These are phyloP conservation scores for Paratilapia polleni DNA, from an alignment of 2,113 vertebrate genomes.

Conservation along the genomic window DNA sequence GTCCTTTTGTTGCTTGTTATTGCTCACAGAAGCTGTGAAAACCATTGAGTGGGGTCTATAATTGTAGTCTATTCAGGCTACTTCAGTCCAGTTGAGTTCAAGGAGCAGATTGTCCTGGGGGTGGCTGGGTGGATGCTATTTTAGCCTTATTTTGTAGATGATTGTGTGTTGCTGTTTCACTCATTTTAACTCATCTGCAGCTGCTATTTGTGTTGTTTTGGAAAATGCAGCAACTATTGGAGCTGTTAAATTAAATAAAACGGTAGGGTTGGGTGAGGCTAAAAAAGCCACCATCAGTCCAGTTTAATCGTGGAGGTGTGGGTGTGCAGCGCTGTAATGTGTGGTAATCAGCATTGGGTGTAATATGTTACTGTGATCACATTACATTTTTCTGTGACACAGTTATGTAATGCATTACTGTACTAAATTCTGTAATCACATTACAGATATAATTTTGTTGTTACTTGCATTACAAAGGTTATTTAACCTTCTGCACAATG, in stretches of 20 bases:
- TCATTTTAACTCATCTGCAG: not conserved
- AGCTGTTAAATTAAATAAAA: fast-evolving
- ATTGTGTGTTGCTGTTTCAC: not conserved
- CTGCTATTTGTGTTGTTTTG: not conserved
- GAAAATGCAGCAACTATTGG: fast-evolving
- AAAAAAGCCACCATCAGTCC: not conserved
- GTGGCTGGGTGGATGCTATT: not conserved
- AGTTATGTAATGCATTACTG: too few relatives aligned
- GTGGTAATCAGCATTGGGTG: not conserved
- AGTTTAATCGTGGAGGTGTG: not conserved
- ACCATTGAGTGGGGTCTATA: not conserved
- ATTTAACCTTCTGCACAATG: too few relatives aligned
- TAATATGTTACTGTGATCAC: not conserved
- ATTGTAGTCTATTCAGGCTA: not conserved
- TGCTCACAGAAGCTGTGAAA: not conserved
- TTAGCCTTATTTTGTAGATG: not conserved
- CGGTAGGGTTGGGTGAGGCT: not conserved
- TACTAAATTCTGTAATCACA: not conserved
- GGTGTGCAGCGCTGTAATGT: not conserved
- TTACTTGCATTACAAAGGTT: too few relatives aligned
- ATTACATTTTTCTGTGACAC: too few relatives aligned
- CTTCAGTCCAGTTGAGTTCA: not conserved
- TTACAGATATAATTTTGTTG: not conserved
- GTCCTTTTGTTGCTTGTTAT: not conserved
- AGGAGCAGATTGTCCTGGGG: not conserved